Evolutionary conservation across 2,797 vertebrate species (phyloP), one percentile per base, ranked within the genome.

Genomic region (Sebastiscus tertius): DNA sequence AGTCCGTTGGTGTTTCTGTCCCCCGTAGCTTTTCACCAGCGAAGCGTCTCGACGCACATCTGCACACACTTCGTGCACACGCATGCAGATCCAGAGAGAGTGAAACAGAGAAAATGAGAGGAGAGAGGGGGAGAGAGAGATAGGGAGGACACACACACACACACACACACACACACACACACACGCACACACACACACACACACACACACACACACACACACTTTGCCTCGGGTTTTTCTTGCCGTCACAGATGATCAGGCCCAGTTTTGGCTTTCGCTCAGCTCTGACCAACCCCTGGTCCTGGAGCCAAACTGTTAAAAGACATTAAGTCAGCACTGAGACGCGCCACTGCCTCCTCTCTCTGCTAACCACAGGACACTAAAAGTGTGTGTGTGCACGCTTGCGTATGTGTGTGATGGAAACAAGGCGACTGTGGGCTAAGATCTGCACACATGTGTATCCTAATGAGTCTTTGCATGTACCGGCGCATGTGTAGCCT

Each of bases 301-400:
- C 93, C 93, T 88, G 91, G 84, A 94, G 94, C 92, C 92, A 95
- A 94, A 95, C 93, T 95, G 94, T 93, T 95, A 94, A 93, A 94
- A 93, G 92, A 94, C 94, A 94, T 95, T 95, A 95, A 95, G 92
- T 94, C 94, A 94, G 94, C 92, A 92, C 65, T 89, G 93, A 91
- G 92, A 93, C 90, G 83, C 90, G 31, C 88, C 92, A 85, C 90
- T 94, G 93, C 92, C 87, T 93, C 92, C 90, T 90, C 92, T 89
- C 90, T 77, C 84, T 88, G 81, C 90, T 81, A 88, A 91, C 92
- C 92, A 92, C 90, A 84, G 89, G 91, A 92, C 87, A 87, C 83
- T 83, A 56, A 75, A 85, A 75, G 58, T 75, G 86, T 81, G 67
- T 68, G 77, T 20, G 62, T 31, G 69, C 14, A 31, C 4, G 16